Base-by-base conservation (phyloP, 2,888 invertebrate species). In the Pachliopta kotzebuea region DNA sequence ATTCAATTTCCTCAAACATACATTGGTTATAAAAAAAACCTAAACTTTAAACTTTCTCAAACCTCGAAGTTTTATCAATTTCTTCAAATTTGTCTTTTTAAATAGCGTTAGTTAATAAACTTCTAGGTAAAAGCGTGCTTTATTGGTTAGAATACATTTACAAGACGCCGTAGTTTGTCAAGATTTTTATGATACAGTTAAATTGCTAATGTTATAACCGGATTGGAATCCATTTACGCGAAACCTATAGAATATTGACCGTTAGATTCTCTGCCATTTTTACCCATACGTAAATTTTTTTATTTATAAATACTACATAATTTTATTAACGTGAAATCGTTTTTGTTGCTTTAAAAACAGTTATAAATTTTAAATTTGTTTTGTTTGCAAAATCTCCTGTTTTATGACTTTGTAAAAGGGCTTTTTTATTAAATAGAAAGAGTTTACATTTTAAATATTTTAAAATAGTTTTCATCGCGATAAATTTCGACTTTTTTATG, bases 231-330 rank as follows among this genome's bases (percentile, higher is more conserved):
- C 69, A 70, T 69, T 75, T 76, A 74, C 73, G 72, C 70, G 67
- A 75, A 75, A 76, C 69, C 68, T 66, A 71, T 75, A 75, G 74
- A 73, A 75, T 74, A 70, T 68, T 64, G 67, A 82, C 86, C 85
- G 86, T 83, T 84, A 84, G 73, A 72, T 65, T 60, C 24, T 45
- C 18, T n/a, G 0, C 4, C 7, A n/a, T 45, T 45, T n/a, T 45
- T 45, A n/a, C 6, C 26, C 26, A 18, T 18, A n/a, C n/a, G n/a
- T n/a, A 45, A 1, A n/a, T n/a, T n/a, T 45, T 45, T 45, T 18
- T 6, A 7, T 45, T 45, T 18, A 45, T 45, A 45, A 45, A 45
- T 8, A 45, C 6, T 45, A 7, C n/a, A 45, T 6, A n/a, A n/a
- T 45, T 18, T 18, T n/a, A 45, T 45, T n/a, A 37, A 37, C n/a